A percentile compares a stretch with the other conserved stretches of the same genome.
phyloP scores from a whole-genome alignment of 2,888 invertebrate species.

The Oasisia sp. region DNA sequence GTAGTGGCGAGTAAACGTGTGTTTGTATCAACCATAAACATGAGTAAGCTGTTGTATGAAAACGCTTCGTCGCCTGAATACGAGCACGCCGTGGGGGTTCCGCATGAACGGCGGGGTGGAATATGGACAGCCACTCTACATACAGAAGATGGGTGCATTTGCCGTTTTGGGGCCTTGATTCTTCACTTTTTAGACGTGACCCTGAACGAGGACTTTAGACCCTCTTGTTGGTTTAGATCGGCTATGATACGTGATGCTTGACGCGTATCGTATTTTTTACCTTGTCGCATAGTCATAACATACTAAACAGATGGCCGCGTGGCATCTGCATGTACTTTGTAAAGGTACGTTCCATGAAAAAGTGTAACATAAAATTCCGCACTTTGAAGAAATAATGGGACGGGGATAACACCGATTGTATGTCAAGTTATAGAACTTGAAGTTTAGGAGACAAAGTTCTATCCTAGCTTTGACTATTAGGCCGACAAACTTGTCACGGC shows the following conservation, averaged over 20 bases:
- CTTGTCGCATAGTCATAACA: not conserved
- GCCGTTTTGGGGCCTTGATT: not conserved
- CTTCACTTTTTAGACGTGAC: no score
- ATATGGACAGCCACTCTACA: constrained; percentile 50
- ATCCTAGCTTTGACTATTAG: not conserved
- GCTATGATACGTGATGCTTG: not conserved
- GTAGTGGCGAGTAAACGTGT: constrained; percentile 4
- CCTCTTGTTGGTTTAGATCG: not conserved
- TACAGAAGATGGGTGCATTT: constrained; percentile 53
- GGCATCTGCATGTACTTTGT: not conserved
- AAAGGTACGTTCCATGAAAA: not conserved
- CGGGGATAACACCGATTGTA: not conserved
- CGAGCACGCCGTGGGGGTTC: constrained; percentile 59
- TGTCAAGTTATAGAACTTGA: not conserved
- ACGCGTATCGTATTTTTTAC: not conserved
- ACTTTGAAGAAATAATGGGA: not conserved
- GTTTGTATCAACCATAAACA: constrained; percentile 22
- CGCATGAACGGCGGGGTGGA: constrained; percentile 59
- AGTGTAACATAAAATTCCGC: not conserved
- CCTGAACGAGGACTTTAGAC: not conserved
- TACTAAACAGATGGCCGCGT: not conserved
- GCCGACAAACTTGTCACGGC: not conserved
- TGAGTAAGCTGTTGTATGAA: constrained; percentile 43
- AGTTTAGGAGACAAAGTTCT: not conserved
- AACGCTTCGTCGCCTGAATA: constrained; percentile 49